A percentile compares a stretch with the other conserved stretches of the same genome.
Conservation (phyloP, 2,797 vertebrate genomes). For the Tokudaia tokunoshimensis region DNA sequence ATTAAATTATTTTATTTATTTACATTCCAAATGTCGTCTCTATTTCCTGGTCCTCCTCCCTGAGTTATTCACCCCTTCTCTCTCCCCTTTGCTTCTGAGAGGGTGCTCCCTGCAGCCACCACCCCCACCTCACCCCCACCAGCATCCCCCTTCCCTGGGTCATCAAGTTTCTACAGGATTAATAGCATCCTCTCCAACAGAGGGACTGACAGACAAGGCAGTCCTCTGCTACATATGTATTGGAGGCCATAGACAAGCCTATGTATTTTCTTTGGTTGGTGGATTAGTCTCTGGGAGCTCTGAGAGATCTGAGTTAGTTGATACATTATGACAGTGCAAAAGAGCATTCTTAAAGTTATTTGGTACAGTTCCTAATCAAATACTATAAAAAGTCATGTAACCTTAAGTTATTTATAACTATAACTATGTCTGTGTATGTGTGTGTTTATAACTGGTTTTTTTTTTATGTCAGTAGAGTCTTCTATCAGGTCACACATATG, state of each 20-base stretch:
- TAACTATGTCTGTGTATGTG: not conserved
- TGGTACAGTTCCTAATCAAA: not conserved
- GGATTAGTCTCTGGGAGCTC: not conserved
- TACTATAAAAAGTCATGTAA: not conserved
- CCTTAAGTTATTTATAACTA: conserved; percentile 22
- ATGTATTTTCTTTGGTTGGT: not conserved
- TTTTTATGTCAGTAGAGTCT: not conserved
- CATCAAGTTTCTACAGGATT: not conserved
- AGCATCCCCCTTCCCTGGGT: not conserved
- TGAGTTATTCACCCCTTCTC: not conserved
- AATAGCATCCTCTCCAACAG: not conserved
- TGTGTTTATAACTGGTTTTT: too few relatives aligned
- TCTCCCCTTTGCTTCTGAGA: not conserved
- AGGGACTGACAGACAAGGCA: not conserved
- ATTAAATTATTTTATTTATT: not conserved
- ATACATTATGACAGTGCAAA: not conserved
- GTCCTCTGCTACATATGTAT: not conserved
- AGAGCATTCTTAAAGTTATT: conserved; percentile 36
- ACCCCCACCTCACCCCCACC: not conserved
- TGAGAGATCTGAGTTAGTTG: not conserved
- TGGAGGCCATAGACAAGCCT: not conserved
- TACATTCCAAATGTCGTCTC: not conserved
- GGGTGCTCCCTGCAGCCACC: not conserved
- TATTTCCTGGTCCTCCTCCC: not conserved
- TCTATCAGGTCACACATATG: not conserved